These are phyloP conservation scores for Hyposmocoma kahamanoa DNA, from an alignment of 1,140 invertebrate species.

Conservation along the genomic window DNA sequence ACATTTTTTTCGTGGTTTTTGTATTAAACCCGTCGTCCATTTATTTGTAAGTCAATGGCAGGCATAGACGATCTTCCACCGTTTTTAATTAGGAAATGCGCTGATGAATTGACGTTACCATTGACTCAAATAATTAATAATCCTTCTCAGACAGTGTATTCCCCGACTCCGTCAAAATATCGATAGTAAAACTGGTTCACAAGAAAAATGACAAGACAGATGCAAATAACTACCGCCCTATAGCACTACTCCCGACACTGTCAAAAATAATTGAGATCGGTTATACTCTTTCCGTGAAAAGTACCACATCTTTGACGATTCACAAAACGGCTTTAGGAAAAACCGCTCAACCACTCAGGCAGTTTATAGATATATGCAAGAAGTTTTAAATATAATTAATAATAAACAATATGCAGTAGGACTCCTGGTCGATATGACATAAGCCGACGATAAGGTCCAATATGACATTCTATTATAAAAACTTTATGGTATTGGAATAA, in stretches of 20 bases:
- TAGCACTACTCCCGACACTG: constrained; percentile 4
- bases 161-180: background rate
- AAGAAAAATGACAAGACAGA: background rate
- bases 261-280: constrained; percentile 1
- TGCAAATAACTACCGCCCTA: constrained; percentile 4
- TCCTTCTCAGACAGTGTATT: background rate
- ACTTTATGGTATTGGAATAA: background rate
- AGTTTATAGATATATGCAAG: constrained; percentile 3
- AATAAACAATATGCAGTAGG: background rate
- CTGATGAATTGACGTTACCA: constrained; percentile 2
- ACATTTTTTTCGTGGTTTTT: no score
- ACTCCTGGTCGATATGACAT: background rate
- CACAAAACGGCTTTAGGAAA: constrained; percentile 4
- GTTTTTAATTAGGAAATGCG: background rate
- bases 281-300: constrained; percentile 4
- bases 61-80: background rate
- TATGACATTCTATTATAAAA: background rate
- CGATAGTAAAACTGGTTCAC: background rate
- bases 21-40: no score
- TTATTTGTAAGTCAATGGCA: no score
- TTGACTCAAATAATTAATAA: constrained; percentile 2
- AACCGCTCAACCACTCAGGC: constrained; percentile 2
- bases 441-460: background rate
- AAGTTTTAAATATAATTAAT: background rate
- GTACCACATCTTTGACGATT: constrained; percentile 5